Conservation (phyloP, 2,113 vertebrate species). For the Elephas maximus region DNA sequence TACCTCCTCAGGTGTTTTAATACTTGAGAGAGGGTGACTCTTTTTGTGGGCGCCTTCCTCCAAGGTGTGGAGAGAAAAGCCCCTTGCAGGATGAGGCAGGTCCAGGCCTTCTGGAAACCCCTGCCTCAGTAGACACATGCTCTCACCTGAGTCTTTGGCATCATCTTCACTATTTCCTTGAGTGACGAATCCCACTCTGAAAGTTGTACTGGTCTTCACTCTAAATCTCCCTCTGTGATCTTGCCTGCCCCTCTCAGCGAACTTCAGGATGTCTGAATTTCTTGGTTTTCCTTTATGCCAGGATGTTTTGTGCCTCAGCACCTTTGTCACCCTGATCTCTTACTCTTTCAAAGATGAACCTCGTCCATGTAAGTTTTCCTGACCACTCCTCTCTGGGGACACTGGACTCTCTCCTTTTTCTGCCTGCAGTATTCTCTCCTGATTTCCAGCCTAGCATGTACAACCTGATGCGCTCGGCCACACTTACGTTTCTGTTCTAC, state of each 20-base stretch:
- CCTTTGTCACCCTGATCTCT: background rate
- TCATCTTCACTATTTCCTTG: too few relatives aligned
- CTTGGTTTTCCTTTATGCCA: background rate
- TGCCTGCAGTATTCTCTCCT: background rate
- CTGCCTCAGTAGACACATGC: background rate
- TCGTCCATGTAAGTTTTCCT: background rate
- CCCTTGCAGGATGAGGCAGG: fast-evolving
- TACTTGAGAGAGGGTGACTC: fast-evolving
- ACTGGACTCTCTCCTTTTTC: background rate
- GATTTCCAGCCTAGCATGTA: background rate
- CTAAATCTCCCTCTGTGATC: background rate
- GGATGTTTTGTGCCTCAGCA: background rate
- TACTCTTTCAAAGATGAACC: background rate
- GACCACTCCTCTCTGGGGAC: too few relatives aligned
- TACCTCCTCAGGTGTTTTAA: background rate
- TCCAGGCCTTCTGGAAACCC: background rate
- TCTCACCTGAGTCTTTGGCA: background rate
- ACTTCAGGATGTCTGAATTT: background rate
- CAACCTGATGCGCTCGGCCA: background rate
- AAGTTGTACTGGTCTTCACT: background rate
- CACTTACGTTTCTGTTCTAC: too few relatives aligned
- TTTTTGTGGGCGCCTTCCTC: too few relatives aligned
- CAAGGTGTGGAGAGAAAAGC: too few relatives aligned
- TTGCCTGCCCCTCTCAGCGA: background rate
- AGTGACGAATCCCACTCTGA: background rate